phyloP scores from a whole-genome alignment of 2,113 vertebrate species.

The Haliaeetus leucogaster region DNA sequence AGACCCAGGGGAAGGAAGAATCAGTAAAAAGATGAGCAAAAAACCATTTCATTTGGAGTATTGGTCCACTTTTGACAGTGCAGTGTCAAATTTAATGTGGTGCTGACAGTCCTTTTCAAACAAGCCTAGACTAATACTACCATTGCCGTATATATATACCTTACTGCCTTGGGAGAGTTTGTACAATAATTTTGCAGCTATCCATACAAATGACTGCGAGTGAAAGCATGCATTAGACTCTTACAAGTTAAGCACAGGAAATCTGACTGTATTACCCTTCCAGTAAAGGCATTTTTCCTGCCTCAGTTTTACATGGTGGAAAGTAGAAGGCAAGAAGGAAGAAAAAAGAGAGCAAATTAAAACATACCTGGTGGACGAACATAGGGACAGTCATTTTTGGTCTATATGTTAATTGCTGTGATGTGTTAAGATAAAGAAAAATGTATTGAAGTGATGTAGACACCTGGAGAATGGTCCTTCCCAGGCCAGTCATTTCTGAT shows the following conservation, averaged over 20 bases:
- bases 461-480: background rate
- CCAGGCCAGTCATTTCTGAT: background rate
- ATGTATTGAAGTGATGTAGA: background rate
- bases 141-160: background rate
- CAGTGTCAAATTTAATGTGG: background rate
- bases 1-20: background rate
- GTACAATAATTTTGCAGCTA: background rate
- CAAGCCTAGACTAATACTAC: background rate
- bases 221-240: background rate
- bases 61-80: background rate
- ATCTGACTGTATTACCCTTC: background rate
- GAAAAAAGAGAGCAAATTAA: background rate
- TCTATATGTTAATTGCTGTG: background rate
- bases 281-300: background rate
- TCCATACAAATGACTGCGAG: background rate
- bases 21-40: background rate
- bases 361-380: background rate
- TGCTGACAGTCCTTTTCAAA: background rate
- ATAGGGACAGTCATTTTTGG: background rate
- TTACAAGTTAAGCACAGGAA: background rate
- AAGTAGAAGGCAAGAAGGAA: background rate
- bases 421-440: background rate
- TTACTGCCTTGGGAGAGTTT: background rate
- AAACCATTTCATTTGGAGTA: background rate
- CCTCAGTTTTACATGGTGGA: background rate